Conservation (phyloP, 2,113 vertebrate genomes). For the Gymnorhina tibicen region DNA sequence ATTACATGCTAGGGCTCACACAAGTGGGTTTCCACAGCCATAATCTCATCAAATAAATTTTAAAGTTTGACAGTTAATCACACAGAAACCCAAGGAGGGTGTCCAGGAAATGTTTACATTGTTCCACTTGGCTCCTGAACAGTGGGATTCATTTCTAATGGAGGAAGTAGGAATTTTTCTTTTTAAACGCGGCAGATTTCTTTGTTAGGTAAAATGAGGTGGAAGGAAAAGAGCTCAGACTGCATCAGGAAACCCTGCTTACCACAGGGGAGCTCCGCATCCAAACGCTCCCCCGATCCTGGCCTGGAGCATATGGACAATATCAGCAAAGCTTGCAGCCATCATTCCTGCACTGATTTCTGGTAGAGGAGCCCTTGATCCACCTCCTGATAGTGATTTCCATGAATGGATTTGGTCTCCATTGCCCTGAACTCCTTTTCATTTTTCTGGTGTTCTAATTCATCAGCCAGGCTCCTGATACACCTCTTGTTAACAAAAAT, state of each 20-base stretch:
- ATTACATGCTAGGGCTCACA: slow-evolving; percentile 67
- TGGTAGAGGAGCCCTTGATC: neutral
- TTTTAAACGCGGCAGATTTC: neutral
- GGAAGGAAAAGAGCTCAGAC: neutral
- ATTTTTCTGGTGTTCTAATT: neutral
- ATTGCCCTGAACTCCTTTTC: neutral
- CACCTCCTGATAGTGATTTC: neutral
- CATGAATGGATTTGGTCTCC: neutral
- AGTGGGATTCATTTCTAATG: neutral
- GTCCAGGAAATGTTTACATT: slow-evolving; percentile 43
- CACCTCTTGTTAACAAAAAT: neutral
- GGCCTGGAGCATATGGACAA: neutral
- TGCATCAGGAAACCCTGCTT: neutral
- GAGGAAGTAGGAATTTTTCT: neutral
- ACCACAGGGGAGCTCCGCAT: neutral
- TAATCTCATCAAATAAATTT: slow-evolving; percentile 44
- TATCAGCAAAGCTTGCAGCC: neutral
- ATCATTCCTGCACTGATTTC: neutral
- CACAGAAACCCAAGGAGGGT: slow-evolving; percentile 14
- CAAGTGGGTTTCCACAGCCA: slow-evolving; percentile 37
- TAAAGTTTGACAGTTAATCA: slow-evolving; percentile 48
- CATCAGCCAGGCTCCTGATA: neutral
- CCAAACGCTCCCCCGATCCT: neutral
- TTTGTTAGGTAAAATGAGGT: neutral
- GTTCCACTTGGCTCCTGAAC: neutral